These are phyloP conservation scores for Temnothorax curvispinosus DNA, from an alignment of 1,140 invertebrate species.

Conservation along the genomic window DNA sequence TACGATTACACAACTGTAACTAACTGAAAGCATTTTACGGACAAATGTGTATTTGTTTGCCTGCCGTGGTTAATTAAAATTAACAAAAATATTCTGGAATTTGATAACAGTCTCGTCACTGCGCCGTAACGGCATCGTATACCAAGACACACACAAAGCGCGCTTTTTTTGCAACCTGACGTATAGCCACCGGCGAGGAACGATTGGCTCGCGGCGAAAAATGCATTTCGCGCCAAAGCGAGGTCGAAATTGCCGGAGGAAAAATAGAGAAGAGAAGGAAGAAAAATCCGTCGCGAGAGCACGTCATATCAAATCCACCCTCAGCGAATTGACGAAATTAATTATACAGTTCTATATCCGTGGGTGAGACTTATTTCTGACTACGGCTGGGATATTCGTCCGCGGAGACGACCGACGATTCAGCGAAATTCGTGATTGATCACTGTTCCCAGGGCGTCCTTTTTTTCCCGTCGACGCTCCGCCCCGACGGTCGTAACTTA, in stretches of 20 bases:
- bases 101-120: constrained; percentile 36
- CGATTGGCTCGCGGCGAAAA: constrained; percentile 21
- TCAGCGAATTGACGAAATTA: constrained; percentile 74
- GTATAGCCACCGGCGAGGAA: neutral
- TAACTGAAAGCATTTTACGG: neutral
- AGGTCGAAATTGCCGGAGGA: neutral
- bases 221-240: neutral
- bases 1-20: neutral
- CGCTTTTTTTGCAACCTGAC: neutral
- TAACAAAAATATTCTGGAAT: constrained; percentile 22
- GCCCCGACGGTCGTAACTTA: constrained; percentile 10
- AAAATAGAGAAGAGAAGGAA: neutral
- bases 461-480: constrained; percentile 1
- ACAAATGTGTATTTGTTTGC: neutral
- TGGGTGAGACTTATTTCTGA: constrained; percentile 73
- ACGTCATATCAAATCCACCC: constrained; percentile 60
- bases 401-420: constrained; percentile 71
- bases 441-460: constrained; percentile 25
- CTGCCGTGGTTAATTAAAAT: constrained; percentile 46
- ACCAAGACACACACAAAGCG: neutral
- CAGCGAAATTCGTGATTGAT: constrained; percentile 81
- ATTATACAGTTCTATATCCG: constrained; percentile 66
- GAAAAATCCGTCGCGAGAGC: constrained; percentile 6
- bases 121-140: neutral
- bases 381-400: constrained; percentile 71